A percentile compares a stretch with the other conserved stretches of the same genome.
These are phyloP conservation scores for Neoascia interrupta DNA, from an alignment of 2,888 invertebrate species.

Conservation along the genomic window DNA sequence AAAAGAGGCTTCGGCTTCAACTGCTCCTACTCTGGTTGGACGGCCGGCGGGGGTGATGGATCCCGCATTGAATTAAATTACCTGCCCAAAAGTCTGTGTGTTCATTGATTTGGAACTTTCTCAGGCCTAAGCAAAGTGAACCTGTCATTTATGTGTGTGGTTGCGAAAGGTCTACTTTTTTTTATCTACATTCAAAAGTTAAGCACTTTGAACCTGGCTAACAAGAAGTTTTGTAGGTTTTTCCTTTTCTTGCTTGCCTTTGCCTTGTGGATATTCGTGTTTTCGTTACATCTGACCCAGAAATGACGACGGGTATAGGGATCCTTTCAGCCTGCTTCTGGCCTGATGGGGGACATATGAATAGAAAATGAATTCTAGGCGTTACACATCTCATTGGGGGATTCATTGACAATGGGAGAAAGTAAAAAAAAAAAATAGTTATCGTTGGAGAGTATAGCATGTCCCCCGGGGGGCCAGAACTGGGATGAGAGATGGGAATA, in stretches of 20 bases:
- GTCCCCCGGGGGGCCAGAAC: not conserved
- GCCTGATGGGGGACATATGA: constrained; percentile 41
- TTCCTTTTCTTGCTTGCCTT: too few relatives aligned
- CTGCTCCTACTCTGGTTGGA: not conserved
- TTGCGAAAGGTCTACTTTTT: constrained; percentile 14
- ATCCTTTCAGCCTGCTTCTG: not conserved
- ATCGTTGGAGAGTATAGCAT: constrained; percentile 11
- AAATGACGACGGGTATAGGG: constrained; percentile 15
- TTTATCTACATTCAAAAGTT: constrained; percentile 43
- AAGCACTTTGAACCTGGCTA: constrained; percentile 59
- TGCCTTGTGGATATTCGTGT: constrained; percentile 10
- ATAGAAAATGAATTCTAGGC: constrained; percentile 38
- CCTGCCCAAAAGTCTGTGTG: constrained; percentile 56
- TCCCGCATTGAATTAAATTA: constrained; percentile 63
- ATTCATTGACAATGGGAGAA: constrained; percentile 30
- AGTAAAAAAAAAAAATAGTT: constrained; percentile 41
- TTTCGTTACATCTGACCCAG: constrained; percentile 55
- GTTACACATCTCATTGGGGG: constrained; percentile 35
- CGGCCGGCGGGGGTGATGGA: constrained; percentile 16
- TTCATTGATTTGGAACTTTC: constrained; percentile 60
- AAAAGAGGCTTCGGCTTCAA: too few relatives aligned
- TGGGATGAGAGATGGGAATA: constrained; percentile 43
- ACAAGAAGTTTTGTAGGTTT: constrained; percentile 43
- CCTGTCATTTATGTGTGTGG: constrained; percentile 13
- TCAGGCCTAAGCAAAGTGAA: constrained; percentile 2